Conservation (phyloP, 2,113 vertebrate genomes). For the Orcinus orca region DNA sequence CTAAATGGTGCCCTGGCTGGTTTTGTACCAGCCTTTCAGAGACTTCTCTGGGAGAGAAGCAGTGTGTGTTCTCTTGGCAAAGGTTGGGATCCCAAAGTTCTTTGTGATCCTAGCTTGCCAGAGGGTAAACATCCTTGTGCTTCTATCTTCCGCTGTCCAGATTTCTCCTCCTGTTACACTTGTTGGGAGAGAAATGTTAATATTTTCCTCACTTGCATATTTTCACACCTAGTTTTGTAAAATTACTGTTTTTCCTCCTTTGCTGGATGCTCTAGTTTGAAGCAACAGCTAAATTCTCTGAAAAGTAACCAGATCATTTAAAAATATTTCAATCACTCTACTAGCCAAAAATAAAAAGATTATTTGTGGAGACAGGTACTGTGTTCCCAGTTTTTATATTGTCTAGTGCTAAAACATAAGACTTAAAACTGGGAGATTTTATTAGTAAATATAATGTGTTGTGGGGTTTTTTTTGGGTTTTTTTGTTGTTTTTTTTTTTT, state of each 20-base stretch:
- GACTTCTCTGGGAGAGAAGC: background rate
- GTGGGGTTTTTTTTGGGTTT: background rate
- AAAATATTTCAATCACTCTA: background rate
- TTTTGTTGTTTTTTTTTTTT: too few species aligned
- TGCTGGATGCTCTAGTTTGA: background rate
- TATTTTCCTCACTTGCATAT: background rate
- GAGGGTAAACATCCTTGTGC: background rate
- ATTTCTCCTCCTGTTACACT: background rate
- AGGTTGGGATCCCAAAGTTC: background rate
- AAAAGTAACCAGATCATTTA: background rate
- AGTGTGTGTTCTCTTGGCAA: background rate
- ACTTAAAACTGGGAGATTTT: background rate
- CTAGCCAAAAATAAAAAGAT: slow-evolving; percentile 4
- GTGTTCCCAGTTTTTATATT: background rate
- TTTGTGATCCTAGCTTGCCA: background rate
- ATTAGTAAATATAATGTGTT: background rate
- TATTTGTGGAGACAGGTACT: background rate
- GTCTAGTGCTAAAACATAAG: background rate
- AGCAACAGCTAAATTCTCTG: slow-evolving; percentile 1
- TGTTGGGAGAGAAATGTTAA: background rate
- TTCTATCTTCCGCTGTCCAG: background rate
- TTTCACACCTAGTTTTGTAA: background rate
- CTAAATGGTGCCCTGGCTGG: background rate
- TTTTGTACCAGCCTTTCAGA: background rate
- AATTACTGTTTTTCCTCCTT: background rate